Evolutionary conservation across 2,113 vertebrate species (phyloP).

Genomic region (Dromaius novaehollandiae): DNA sequence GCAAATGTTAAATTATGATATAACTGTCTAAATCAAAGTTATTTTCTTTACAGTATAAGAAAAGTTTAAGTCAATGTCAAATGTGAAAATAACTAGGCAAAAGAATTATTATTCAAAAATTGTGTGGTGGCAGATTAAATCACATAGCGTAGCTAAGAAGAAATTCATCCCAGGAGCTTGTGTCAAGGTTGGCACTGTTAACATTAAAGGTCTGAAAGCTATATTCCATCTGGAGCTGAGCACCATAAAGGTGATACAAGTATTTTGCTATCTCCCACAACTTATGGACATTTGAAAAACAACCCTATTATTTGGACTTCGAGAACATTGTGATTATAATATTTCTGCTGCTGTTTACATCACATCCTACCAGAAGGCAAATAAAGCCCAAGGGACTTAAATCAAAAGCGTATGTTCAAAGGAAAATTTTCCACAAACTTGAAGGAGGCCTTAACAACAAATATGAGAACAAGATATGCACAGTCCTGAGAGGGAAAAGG

Average conservation of each 20-base stretch:
- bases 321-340: not conserved
- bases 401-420: not conserved
- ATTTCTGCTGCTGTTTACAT: not conserved
- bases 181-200: not conserved
- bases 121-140: slow-evolving; percentile 38
- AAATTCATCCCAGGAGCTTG: not conserved
- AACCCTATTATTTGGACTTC: not conserved
- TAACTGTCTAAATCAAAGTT: slow-evolving; percentile 39
- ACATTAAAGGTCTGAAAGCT: not conserved
- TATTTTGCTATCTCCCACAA: not conserved
- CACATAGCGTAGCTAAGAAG: not conserved
- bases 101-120: slow-evolving; percentile 49
- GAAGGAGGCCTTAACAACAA: not conserved
- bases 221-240: not conserved
- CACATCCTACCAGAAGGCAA: not conserved
- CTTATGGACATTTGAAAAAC: not conserved
- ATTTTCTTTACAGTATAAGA: slow-evolving; percentile 18
- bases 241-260: not conserved
- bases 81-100: slow-evolving; percentile 45
- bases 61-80: slow-evolving; percentile 40
- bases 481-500: not conserved
- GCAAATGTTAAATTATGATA: slow-evolving; percentile 32
- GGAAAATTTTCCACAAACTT: not conserved
- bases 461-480: not conserved
- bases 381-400: not conserved